phyloP scores from a whole-genome alignment of 2,888 invertebrate species.

The Acrocera orbiculus region DNA sequence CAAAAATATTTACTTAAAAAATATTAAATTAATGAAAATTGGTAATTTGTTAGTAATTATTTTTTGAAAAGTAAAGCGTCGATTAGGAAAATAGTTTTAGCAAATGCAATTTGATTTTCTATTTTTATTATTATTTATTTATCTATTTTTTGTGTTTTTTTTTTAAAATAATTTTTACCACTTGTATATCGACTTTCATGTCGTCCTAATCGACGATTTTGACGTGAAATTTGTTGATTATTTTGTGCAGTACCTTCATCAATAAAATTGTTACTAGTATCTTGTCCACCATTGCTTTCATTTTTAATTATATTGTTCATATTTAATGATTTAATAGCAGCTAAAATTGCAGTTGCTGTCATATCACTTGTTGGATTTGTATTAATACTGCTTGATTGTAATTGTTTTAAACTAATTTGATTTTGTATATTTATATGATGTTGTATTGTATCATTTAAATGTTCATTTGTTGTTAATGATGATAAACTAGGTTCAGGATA shows the following conservation, averaged over 20 bases:
- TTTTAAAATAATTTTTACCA: conserved; percentile 17
- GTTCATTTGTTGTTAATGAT: conserved; percentile 11
- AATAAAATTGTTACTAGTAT: conserved; percentile 6
- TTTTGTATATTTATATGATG: no score
- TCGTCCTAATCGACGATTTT: conserved; percentile 17
- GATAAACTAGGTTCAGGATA: conserved; percentile 10
- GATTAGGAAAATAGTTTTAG: no score
- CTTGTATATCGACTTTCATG: conserved; percentile 21
- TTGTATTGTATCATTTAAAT: no score
- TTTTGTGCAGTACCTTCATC: not conserved
- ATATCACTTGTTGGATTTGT: conserved; percentile 11
- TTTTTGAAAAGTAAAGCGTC: no score
- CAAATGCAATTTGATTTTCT: no score
- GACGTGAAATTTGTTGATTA: conserved; percentile 2
- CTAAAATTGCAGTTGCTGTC: conserved; percentile 15
- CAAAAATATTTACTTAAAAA: no score
- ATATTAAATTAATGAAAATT: no score
- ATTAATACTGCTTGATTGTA: no score
- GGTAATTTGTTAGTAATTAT: no score
- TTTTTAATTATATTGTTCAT: conserved; percentile 6
- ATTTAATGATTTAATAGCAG: conserved; percentile 15
- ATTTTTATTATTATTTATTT: no score
- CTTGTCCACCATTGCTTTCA: conserved; percentile 6
- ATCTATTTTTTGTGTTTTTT: no score
- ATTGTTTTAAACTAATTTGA: no score